Percentiles rank a stretch among this genome's conserved stretches.
These are phyloP conservation scores for Sclerurus mexicanus DNA, from an alignment of 2,113 vertebrate genomes.

Conservation along the genomic window DNA sequence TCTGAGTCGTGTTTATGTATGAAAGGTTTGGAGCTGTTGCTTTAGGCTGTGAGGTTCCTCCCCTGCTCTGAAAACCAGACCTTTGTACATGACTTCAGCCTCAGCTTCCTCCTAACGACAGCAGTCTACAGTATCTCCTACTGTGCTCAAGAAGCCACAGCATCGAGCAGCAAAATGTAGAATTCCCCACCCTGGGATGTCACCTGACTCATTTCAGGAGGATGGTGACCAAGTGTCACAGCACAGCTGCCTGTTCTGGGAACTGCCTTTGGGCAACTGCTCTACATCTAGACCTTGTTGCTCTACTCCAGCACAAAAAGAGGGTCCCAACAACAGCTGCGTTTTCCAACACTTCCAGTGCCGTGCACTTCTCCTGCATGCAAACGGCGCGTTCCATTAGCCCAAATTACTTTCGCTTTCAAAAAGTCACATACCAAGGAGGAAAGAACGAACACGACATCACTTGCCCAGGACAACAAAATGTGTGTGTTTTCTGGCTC, in stretches of 20 bases:
- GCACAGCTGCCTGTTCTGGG: background rate
- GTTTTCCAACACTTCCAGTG: background rate
- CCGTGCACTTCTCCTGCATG: background rate
- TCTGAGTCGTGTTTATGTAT: background rate
- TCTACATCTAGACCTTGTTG: background rate
- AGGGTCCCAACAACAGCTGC: background rate
- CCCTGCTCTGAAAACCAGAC: background rate
- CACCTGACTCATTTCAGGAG: accelerated
- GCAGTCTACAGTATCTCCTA: background rate
- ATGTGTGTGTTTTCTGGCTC: background rate
- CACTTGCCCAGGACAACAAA: background rate
- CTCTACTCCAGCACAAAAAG: background rate
- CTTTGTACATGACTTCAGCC: background rate
- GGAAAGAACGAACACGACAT: background rate
- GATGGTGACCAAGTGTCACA: background rate
- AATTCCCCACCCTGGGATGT: background rate
- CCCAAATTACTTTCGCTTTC: background rate
- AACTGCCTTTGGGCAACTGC: background rate
- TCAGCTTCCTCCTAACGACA: background rate
- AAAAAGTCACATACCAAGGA: background rate
- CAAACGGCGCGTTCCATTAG: background rate
- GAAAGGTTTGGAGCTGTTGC: background rate
- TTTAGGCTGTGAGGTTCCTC: background rate
- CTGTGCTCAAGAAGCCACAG: background rate
- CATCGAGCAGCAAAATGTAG: accelerated